A percentile compares a stretch with the other conserved stretches of the same genome.
Conservation (phyloP, 2,888 invertebrate species). For the Lissonota sp. region DNA sequence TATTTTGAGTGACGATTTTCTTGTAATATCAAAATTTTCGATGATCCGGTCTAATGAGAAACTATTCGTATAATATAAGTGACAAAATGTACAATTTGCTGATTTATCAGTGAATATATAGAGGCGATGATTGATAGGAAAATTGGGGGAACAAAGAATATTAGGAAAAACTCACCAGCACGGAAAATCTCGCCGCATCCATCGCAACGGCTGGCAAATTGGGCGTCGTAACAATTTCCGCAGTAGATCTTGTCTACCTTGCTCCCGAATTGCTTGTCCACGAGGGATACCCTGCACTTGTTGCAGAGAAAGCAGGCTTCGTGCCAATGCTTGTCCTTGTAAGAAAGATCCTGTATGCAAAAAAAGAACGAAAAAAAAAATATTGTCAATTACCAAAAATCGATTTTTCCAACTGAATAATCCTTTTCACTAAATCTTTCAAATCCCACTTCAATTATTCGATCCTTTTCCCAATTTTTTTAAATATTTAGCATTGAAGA, state of each 20-base stretch:
- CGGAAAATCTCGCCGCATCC: conserved; percentile 99
- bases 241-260: conserved; percentile 99
- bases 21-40: background rate
- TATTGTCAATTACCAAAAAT: background rate
- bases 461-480: too few species aligned
- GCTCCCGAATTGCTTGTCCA: conserved; percentile 99
- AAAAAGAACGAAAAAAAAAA: conserved; percentile 14
- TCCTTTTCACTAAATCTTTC: too few species aligned
- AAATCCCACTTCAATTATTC: too few species aligned
- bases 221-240: conserved; percentile 99
- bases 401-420: background rate
- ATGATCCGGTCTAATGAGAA: background rate
- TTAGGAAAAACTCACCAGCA: conserved; percentile 92
- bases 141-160: background rate
- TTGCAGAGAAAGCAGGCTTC: conserved; percentile 99
- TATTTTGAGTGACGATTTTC: background rate
- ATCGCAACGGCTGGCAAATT: conserved; percentile 99
- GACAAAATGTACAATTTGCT: background rate
- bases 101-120: too few species aligned
- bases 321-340: conserved; percentile 99
- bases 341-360: conserved; percentile 95
- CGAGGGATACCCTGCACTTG: conserved; percentile 98
- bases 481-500: too few species aligned
- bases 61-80: background rate
- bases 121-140: too few species aligned